These are phyloP conservation scores for Subanguina moxae DNA, from an alignment of 1,140 invertebrate species.

Conservation along the genomic window DNA sequence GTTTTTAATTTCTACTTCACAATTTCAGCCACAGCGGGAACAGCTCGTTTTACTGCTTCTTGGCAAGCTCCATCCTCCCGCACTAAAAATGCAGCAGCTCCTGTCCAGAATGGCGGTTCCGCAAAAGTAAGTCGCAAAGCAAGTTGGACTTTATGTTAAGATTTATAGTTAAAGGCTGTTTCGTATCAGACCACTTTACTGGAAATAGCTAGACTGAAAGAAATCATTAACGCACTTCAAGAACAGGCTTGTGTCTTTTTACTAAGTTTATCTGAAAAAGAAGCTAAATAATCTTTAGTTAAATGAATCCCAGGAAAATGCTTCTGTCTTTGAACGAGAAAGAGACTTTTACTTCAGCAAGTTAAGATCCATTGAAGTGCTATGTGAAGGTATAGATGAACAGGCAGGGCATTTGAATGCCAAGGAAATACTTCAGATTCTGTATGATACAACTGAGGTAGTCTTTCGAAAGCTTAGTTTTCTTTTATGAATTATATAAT, in stretches of 20 bases:
- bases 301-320: not conserved
- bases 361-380: constrained; percentile 91
- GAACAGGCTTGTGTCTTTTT: too few species aligned
- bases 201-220: not conserved
- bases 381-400: constrained; percentile 67
- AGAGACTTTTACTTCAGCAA: constrained; percentile 98
- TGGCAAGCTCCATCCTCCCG: too few species aligned
- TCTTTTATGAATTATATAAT: not conserved
- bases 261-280: constrained; percentile 6
- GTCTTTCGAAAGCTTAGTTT: not conserved
- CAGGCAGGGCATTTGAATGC: not conserved
- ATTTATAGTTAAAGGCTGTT: too few species aligned
- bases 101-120: too few species aligned
- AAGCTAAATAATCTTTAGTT: constrained; percentile 10
- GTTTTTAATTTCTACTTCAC: too few species aligned
- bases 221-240: not conserved
- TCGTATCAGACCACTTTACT: too few species aligned
- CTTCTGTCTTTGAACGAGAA: constrained; percentile 64
- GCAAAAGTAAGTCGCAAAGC: too few species aligned
- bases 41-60: too few species aligned
- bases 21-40: too few species aligned
- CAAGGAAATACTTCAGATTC: not conserved
- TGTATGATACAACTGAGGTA: constrained; percentile 1
- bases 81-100: too few species aligned
- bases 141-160: too few species aligned